A percentile compares a stretch with the other conserved stretches of the same genome.
phyloP scores from a whole-genome alignment of 2,113 vertebrate species.

The Esox niger region DNA sequence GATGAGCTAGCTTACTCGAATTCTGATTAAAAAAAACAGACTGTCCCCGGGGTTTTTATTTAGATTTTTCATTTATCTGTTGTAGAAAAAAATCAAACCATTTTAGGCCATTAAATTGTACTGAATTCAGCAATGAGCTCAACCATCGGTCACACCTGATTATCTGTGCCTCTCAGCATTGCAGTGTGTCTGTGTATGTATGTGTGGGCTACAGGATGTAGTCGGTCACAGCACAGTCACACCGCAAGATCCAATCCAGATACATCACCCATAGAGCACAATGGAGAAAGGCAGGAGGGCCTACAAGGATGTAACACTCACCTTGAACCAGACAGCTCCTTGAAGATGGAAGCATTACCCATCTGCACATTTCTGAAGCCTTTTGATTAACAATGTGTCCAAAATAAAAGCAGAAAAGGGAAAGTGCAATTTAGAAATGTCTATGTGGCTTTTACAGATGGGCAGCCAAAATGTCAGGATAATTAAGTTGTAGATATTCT shows the following conservation, averaged over 20 bases:
- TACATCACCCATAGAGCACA: constrained; percentile 66
- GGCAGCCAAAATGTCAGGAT: constrained; percentile 76
- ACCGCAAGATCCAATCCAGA: not conserved
- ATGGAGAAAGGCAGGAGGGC: constrained; percentile 67
- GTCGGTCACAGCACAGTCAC: not conserved
- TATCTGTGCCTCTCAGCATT: not conserved
- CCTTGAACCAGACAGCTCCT: constrained; percentile 78
- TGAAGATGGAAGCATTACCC: constrained; percentile 75
- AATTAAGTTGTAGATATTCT: constrained; percentile 79
- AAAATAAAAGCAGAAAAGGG: constrained; percentile 75
- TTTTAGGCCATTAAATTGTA: too few relatives aligned
- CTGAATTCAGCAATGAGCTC: not conserved
- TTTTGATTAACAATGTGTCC: constrained; percentile 77
- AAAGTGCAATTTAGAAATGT: constrained; percentile 75
- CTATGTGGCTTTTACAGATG: constrained; percentile 77
- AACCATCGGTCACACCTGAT: not conserved
- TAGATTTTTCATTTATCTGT: too few relatives aligned
- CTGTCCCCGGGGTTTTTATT: too few relatives aligned
- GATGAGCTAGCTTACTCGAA: too few relatives aligned
- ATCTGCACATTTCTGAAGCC: constrained; percentile 82
- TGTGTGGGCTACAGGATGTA: not conserved
- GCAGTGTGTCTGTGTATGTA: not conserved
- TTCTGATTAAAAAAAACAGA: too few relatives aligned
- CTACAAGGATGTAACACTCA: constrained; percentile 70
- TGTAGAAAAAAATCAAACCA: too few relatives aligned